Base-by-base conservation (phyloP, 2,888 invertebrate genomes). In the Tachystola acroxantha region DNA sequence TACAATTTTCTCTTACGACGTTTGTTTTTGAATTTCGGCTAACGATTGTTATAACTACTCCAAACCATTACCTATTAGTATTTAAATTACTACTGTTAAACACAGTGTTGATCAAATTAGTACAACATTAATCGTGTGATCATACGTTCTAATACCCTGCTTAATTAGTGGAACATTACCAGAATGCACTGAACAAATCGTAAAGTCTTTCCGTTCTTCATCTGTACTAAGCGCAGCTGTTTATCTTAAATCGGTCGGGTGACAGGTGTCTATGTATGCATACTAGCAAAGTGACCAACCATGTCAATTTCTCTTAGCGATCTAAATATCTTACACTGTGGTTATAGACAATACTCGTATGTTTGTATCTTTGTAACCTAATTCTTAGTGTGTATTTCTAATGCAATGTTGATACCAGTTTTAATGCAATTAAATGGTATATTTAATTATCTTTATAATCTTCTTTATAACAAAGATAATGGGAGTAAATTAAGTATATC, bases 261-360 rank as follows among this genome's bases (percentile, higher is more conserved):
- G 37, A 24, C 57, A 58, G 57, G 53, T 62, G 52, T 55, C 56
- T 42, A 52, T 49, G 45, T 53, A 51, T 57, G 61, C 74, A 77
- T 78, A 69, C 71, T 66, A 41, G 14, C 42, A 49, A 59, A 44
- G 54, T 67, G 71, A 59, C 74, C 73, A 64, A 65, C 66, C 75
- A 52, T 64, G 57, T 60, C 68, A 45, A 67, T 78, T 74, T 79
- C 77, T 66, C 69, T 57, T 45, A 43, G 53, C 52, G 48, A 61
- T 61, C 57, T 62, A 45, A 57, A 57, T 55, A 51, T 34, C 32
- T 39, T 12, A 16, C 16, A 25, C 26, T 7, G 25, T 24, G 28
- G 30, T 34, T 12, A 11, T 25, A 35, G 38, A 31, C 34, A n/a
- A n/a, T n/a, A n/a, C 29, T 20, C 19, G 16, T 10, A 2, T 27